Conservation (phyloP, 2,888 invertebrate species). For the Meiosimyza platycephala region DNA sequence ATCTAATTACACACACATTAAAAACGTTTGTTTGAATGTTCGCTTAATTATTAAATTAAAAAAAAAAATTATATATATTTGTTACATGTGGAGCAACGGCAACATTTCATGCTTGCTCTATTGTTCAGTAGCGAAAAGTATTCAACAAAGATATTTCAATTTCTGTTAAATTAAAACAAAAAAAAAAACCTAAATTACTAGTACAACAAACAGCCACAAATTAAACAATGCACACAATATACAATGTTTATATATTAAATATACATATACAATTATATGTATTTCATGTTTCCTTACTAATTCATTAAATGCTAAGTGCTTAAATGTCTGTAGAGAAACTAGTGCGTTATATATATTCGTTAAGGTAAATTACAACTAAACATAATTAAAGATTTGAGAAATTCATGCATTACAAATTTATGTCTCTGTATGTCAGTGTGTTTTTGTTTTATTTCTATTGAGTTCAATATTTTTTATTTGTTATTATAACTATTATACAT, state of each 20-base stretch:
- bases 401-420: constrained; percentile 13
- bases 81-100: too few species aligned
- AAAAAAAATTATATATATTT: constrained; percentile 6
- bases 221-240: constrained; percentile 30
- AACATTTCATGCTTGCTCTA: too few species aligned
- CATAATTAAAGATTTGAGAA: constrained; percentile 21
- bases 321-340: constrained; percentile 26
- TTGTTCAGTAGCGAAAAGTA: neutral
- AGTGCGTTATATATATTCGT: too few species aligned
- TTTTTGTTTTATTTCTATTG: too few species aligned
- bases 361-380: neutral
- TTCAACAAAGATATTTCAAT: constrained; percentile 8
- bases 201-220: constrained; percentile 35
- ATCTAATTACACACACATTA: neutral
- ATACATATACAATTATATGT: neutral
- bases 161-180: neutral
- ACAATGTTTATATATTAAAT: constrained; percentile 10
- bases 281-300: constrained; percentile 20
- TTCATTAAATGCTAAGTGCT: constrained; percentile 31
- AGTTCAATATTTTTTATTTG: too few species aligned
- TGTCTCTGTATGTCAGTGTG: neutral
- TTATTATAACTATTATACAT: too few species aligned
- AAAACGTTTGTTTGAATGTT: neutral
- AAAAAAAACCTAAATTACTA: constrained; percentile 3
- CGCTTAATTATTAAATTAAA: neutral